Evolutionary conservation across 2,797 vertebrate genomes (phyloP).

Genomic region (Hoplostethus mediterraneus): DNA sequence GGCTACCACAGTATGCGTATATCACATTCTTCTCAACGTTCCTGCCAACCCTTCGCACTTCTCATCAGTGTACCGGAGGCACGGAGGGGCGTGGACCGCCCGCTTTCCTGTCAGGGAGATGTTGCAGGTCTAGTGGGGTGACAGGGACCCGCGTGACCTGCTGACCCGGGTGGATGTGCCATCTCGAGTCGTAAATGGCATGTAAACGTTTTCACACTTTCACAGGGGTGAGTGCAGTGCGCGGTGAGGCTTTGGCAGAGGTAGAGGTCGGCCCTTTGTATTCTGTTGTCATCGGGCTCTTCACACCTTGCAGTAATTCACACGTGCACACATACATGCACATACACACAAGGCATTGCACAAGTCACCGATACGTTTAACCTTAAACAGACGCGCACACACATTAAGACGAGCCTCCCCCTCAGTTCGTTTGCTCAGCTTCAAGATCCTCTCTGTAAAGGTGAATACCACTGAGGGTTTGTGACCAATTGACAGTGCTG

Average conservation of each 20-base stretch:
- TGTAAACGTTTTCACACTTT: conserved; percentile 71
- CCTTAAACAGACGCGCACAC: background rate
- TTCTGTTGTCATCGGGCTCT: conserved; percentile 43
- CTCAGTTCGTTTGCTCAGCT: conserved; percentile 13
- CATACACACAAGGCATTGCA: background rate
- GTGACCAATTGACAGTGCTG: conserved; percentile 63
- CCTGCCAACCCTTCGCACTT: too few relatives aligned
- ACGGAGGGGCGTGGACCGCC: background rate
- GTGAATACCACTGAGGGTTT: conserved; percentile 49
- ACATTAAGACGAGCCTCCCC: conserved; percentile 15
- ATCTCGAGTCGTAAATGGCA: conserved; percentile 42
- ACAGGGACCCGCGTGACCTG: conserved; percentile 7
- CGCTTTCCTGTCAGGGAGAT: conserved; percentile 22
- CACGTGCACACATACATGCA: background rate
- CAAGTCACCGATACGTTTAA: background rate
- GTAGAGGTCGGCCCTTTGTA: conserved; percentile 28
- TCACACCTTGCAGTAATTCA: conserved; percentile 57
- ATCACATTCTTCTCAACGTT: too few relatives aligned
- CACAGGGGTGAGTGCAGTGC: conserved; percentile 30
- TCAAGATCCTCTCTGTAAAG: conserved; percentile 43
- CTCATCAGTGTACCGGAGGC: background rate
- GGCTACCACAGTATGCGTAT: too few relatives aligned
- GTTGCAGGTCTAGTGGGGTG: conserved; percentile 7
- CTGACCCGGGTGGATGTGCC: conserved; percentile 49
- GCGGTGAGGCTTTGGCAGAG: conserved; percentile 30